These are phyloP conservation scores for Tiphia femorata DNA, from an alignment of 2,888 invertebrate species.

Conservation along the genomic window DNA sequence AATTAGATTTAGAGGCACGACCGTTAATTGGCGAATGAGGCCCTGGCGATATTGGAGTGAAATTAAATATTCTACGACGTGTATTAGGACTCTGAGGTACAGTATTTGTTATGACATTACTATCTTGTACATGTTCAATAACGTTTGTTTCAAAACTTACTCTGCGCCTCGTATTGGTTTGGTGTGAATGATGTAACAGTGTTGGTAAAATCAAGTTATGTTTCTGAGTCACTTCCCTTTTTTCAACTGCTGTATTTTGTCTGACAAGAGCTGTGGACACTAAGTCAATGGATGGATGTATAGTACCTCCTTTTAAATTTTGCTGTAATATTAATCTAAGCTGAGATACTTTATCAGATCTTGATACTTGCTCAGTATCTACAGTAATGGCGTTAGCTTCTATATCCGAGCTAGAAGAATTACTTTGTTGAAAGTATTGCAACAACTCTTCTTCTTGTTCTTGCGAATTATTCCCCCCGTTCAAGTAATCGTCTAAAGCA, in stretches of 20 bases:
- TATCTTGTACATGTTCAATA: constrained; percentile 57
- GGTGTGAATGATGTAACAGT: constrained; percentile 58
- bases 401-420: constrained; percentile 64
- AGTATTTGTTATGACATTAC: constrained; percentile 55
- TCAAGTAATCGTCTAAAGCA: constrained; percentile 84
- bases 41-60: constrained; percentile 88
- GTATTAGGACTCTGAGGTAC: constrained; percentile 84
- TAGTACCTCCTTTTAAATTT: constrained; percentile 71
- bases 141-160: constrained; percentile 73
- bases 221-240: constrained; percentile 53
- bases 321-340: constrained; percentile 79
- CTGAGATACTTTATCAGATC: constrained; percentile 80
- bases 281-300: constrained; percentile 51
- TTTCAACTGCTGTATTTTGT: constrained; percentile 45
- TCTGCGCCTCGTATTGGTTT: constrained; percentile 66
- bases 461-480: constrained; percentile 81
- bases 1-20: constrained; percentile 74
- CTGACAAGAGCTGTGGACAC: constrained; percentile 36
- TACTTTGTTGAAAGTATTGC: constrained; percentile 82
- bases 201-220: constrained; percentile 61
- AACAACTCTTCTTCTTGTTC: constrained; percentile 88
- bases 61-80: constrained; percentile 84
- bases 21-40: constrained; percentile 76
- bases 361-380: constrained; percentile 59
- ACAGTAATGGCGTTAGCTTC: constrained; percentile 46